Evolutionary conservation across 2,888 invertebrate genomes (phyloP).

Genomic region (Ectemnius continuus): DNA sequence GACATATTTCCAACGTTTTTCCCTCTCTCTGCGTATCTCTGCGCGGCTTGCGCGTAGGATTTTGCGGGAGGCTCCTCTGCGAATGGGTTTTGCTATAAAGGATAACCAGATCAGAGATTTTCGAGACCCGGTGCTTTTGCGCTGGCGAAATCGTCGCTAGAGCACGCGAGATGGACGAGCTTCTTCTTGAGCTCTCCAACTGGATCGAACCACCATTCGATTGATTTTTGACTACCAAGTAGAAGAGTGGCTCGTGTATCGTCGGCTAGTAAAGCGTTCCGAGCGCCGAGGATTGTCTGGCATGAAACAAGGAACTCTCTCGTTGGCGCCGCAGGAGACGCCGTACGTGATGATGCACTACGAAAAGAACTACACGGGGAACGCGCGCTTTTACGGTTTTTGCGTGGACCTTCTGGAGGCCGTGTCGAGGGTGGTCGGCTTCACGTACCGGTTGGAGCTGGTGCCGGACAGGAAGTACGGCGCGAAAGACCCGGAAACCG

Average conservation of each 20-base stretch:
- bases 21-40: too few species aligned
- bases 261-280: slow-evolving; percentile 46
- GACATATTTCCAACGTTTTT: too few species aligned
- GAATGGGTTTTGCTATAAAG: too few species aligned
- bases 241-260: slow-evolving; percentile 26
- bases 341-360: slow-evolving; percentile 88
- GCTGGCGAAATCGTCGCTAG: too few species aligned
- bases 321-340: slow-evolving; percentile 80
- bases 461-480: slow-evolving; percentile 86
- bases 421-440: slow-evolving; percentile 84
- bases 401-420: slow-evolving; percentile 87
- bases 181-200: too few species aligned
- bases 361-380: slow-evolving; percentile 85
- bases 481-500: slow-evolving; percentile 81
- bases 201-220: too few species aligned
- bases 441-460: slow-evolving; percentile 85
- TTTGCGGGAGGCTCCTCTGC: too few species aligned
- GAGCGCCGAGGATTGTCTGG: slow-evolving; percentile 42
- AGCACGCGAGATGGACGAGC: too few species aligned
- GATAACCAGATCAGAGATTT: too few species aligned
- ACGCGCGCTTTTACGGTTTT: slow-evolving; percentile 88
- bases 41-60: too few species aligned
- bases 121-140: too few species aligned
- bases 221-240: too few species aligned
- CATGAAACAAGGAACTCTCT: slow-evolving; percentile 42